Conservation (phyloP, 2,113 vertebrate species). For the Puma concolor region DNA sequence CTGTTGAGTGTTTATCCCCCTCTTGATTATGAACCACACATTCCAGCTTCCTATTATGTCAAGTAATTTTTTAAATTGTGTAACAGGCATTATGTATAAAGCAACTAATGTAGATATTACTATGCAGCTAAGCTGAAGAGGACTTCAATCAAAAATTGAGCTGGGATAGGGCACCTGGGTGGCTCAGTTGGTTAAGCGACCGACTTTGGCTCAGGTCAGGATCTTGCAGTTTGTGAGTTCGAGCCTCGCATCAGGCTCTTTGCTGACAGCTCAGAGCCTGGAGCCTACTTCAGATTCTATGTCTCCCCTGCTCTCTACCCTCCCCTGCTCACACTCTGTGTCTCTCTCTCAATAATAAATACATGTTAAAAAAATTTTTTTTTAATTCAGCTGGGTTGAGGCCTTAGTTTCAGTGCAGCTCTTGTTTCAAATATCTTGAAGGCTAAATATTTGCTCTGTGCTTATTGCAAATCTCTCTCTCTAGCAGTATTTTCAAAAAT, state of each 20-base stretch:
- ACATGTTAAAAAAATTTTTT: too few species aligned
- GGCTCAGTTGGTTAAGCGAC: too few species aligned
- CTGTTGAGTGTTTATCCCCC: neutral
- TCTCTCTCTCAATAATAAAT: too few species aligned
- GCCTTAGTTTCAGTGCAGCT: neutral
- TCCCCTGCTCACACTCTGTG: too few species aligned
- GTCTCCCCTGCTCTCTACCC: too few species aligned
- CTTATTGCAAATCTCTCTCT: neutral
- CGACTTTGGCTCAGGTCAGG: too few species aligned
- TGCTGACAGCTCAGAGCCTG: too few species aligned
- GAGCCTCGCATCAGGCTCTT: too few species aligned
- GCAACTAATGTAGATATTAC: neutral
- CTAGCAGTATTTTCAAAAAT: neutral
- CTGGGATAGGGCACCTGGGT: neutral
- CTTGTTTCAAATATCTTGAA: neutral
- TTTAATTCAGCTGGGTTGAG: neutral
- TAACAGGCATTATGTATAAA: neutral
- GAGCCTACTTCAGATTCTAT: too few species aligned
- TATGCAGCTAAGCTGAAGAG: neutral
- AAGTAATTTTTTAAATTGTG: neutral
- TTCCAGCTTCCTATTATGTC: neutral
- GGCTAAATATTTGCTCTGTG: neutral
- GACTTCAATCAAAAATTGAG: neutral
- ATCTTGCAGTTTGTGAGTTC: too few species aligned
- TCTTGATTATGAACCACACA: neutral